Evolutionary conservation across 2,888 invertebrate species (phyloP).

Genomic region (Diachrysia chrysitis): DNA sequence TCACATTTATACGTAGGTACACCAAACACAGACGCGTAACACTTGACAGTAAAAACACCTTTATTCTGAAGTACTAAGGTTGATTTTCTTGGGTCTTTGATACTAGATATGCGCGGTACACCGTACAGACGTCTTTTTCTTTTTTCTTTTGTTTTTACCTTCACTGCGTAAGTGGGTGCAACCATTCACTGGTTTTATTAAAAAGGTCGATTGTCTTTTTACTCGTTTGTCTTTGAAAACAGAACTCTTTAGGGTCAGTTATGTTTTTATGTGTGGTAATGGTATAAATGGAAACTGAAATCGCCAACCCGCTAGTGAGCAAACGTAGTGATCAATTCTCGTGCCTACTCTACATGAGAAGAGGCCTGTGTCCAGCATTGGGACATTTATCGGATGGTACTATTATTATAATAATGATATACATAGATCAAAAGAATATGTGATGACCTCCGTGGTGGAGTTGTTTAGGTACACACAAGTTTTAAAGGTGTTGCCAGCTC

Average conservation of each 20-base stretch:
- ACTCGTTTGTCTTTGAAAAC: background rate
- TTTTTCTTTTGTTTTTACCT: background rate
- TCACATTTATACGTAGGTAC: background rate
- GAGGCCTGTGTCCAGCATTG: too few species aligned
- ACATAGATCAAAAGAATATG: too few species aligned
- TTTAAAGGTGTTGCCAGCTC: too few species aligned
- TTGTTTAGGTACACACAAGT: too few species aligned
- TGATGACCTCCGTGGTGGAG: too few species aligned
- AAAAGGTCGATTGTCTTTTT: background rate
- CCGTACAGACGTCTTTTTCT: background rate
- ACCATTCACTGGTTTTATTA: background rate
- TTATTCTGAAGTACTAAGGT: background rate
- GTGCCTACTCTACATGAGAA: too few species aligned
- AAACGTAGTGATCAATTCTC: too few species aligned
- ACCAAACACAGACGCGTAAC: background rate
- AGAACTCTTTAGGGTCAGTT: background rate
- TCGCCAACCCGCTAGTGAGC: too few species aligned
- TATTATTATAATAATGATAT: too few species aligned
- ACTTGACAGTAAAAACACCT: background rate
- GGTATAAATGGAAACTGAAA: too few species aligned
- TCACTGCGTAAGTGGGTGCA: background rate
- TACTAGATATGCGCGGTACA: background rate
- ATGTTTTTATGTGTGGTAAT: background rate
- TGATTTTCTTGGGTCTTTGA: background rate
- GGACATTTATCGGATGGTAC: too few species aligned